A percentile compares a stretch with the other conserved stretches of the same genome.
These are phyloP conservation scores for Drosophila anomalata DNA, from an alignment of 2,888 invertebrate species.

Conservation along the genomic window DNA sequence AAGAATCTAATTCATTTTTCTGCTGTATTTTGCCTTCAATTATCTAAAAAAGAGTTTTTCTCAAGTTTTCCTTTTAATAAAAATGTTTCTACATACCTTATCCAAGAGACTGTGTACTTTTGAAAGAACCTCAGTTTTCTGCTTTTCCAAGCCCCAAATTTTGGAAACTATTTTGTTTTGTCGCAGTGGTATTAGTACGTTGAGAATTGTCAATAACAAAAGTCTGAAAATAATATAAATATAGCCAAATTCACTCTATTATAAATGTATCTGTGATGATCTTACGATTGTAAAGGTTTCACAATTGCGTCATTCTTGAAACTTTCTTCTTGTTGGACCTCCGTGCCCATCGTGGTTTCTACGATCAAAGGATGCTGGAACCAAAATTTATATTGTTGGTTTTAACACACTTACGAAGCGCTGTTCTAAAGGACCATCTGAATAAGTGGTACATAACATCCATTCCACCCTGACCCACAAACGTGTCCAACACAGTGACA, in stretches of 20 bases:
- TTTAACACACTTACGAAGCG: slow-evolving; percentile 59
- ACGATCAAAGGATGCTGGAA: neutral
- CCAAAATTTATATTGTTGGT: neutral
- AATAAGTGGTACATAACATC: slow-evolving; percentile 43
- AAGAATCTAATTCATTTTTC: neutral
- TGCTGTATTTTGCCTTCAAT: neutral
- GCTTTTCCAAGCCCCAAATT: neutral
- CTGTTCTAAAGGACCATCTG: slow-evolving; percentile 61
- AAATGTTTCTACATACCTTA: neutral
- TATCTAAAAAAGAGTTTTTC: neutral
- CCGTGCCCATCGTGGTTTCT: slow-evolving; percentile 35
- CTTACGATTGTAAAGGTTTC: slow-evolving; percentile 25
- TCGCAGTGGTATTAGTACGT: neutral
- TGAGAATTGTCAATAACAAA: neutral
- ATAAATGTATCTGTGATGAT: neutral
- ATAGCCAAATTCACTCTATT: neutral
- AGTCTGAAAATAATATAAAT: neutral
- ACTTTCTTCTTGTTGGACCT: slow-evolving; percentile 11
- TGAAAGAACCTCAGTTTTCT: neutral
- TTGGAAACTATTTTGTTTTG: neutral
- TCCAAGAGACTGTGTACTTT: neutral
- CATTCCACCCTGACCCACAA: slow-evolving; percentile 35
- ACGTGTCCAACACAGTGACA: slow-evolving; percentile 52
- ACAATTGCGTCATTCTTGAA: neutral
- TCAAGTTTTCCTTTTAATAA: neutral